A percentile compares a stretch with the other conserved stretches of the same genome.
Evolutionary conservation across 1,140 invertebrate species (phyloP).

Genomic region (Venustaconcha ellipsiformis): DNA sequence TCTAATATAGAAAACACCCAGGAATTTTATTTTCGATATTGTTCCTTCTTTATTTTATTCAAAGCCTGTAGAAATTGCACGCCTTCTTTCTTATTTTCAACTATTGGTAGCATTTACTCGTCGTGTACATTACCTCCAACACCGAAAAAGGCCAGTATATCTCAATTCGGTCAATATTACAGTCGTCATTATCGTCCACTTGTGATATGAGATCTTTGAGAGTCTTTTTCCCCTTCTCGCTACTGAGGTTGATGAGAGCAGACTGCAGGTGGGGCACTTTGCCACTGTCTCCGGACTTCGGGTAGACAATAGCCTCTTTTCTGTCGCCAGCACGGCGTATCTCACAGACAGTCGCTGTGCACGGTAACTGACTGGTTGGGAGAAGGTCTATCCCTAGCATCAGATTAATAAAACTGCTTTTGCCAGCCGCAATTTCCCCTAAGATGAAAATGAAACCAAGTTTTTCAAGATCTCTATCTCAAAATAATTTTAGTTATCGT

Average conservation of each 20-base stretch:
- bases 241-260: too few species aligned
- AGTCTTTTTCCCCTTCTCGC: constrained; percentile 8
- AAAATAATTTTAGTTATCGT: too few species aligned
- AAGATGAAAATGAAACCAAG: background rate
- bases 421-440: constrained; percentile 53
- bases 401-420: constrained; percentile 52
- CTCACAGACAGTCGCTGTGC: constrained; percentile 53
- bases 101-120: too few species aligned
- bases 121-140: constrained; percentile 30
- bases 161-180: constrained; percentile 41
- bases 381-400: constrained; percentile 40
- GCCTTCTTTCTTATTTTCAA: too few species aligned
- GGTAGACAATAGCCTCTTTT: constrained; percentile 27
- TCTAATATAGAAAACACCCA: too few species aligned
- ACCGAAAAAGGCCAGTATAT: constrained; percentile 49
- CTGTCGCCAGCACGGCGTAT: constrained; percentile 33
- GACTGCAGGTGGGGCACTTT: too few species aligned
- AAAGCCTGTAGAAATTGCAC: too few species aligned
- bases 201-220: constrained; percentile 26
- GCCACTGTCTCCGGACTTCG: constrained; percentile 3
- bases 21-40: too few species aligned
- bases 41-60: too few species aligned
- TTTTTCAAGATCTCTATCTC: too few species aligned
- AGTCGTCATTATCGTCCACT: constrained; percentile 31
- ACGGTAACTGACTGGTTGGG: constrained; percentile 43